phyloP scores from a whole-genome alignment of 2,888 invertebrate species.

The Suillia variegata region DNA sequence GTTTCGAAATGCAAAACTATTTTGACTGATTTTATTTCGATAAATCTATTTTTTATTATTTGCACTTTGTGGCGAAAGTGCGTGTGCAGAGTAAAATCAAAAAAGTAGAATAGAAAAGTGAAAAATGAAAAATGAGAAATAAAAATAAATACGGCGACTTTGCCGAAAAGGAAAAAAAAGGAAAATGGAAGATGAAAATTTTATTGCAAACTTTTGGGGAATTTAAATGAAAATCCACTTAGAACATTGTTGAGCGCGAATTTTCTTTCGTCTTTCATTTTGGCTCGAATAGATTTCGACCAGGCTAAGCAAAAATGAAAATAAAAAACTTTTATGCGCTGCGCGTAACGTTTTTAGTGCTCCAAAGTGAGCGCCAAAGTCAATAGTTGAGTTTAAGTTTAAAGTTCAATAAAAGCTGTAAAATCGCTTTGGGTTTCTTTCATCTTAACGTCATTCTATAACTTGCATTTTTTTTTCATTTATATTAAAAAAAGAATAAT shows the following conservation, averaged over 20 bases:
- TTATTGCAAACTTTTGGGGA: constrained; percentile 17
- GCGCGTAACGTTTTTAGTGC: constrained; percentile 13
- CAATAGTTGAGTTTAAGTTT: constrained; percentile 1
- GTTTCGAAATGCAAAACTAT: constrained; percentile 17
- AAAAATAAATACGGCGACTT: no score
- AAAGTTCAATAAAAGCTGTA: constrained; percentile 5
- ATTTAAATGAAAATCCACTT: constrained; percentile 31
- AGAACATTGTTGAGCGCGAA: constrained; percentile 10
- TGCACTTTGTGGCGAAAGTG: constrained; percentile 16
- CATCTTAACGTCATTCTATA: no score
- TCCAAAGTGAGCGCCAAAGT: constrained; percentile 8
- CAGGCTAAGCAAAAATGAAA: no score
- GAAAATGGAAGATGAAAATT: background rate
- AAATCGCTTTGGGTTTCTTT: no score
- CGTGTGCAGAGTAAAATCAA: background rate
- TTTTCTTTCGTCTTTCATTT: background rate
- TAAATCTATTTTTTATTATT: constrained; percentile 33
- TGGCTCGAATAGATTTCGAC: background rate
- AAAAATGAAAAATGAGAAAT: background rate
- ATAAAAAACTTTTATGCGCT: constrained; percentile 10
- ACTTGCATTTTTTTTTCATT: no score
- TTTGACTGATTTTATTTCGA: constrained; percentile 32
- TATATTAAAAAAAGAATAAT: no score
- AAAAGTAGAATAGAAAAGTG: background rate
- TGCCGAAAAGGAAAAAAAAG: background rate